These are phyloP conservation scores for Anoplopoma fimbria DNA, from an alignment of 2,113 vertebrate genomes.

Conservation along the genomic window DNA sequence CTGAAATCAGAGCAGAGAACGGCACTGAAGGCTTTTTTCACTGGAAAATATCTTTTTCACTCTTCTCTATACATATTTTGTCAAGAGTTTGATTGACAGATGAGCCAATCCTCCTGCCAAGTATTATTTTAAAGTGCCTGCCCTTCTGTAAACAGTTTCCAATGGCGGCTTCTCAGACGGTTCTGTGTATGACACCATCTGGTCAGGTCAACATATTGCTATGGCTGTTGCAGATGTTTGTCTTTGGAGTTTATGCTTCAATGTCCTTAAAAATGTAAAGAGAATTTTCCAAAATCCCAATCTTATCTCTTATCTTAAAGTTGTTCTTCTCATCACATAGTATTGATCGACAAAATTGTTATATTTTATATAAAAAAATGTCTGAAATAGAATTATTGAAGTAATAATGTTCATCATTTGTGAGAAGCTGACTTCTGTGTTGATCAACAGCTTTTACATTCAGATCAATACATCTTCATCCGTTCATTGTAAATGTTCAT, in stretches of 20 bases:
- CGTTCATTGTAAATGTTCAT: slow-evolving; percentile 7
- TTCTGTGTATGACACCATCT: not conserved
- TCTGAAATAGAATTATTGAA: not conserved
- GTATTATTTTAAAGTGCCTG: not conserved
- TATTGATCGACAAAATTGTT: not conserved
- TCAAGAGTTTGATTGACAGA: not conserved
- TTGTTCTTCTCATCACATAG: not conserved
- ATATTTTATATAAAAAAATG: not conserved
- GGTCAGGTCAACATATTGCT: not conserved
- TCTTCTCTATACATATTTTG: too few species aligned
- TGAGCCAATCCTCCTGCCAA: not conserved
- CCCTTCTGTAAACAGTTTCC: too few species aligned
- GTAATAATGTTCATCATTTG: slow-evolving; percentile 18
- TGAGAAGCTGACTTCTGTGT: slow-evolving; percentile 19
- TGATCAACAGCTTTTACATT: slow-evolving; percentile 29
- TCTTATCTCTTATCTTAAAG: not conserved
- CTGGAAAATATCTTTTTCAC: too few species aligned
- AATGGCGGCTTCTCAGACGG: not conserved
- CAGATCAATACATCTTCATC: slow-evolving; percentile 25
- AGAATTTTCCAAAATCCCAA: not conserved
- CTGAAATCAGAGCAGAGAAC: too few species aligned
- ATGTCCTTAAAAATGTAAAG: not conserved
- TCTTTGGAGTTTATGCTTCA: not conserved
- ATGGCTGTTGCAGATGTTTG: not conserved
- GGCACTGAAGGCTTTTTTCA: too few species aligned